These are phyloP conservation scores for Phaetusa simplex DNA, from an alignment of 2,113 vertebrate genomes.

Conservation along the genomic window DNA sequence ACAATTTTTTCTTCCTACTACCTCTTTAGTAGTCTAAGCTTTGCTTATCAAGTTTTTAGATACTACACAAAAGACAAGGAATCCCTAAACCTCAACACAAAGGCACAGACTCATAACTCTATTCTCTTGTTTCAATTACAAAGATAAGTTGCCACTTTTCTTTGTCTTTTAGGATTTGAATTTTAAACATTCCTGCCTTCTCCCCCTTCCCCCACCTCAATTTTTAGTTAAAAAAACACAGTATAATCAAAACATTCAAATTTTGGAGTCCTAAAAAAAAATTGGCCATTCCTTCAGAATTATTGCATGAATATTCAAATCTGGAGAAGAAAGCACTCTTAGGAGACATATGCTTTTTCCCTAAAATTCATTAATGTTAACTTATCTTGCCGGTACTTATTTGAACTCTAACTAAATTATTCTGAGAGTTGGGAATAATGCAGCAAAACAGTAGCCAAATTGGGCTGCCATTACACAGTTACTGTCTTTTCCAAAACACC, in stretches of 20 bases:
- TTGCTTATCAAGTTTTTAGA: background rate
- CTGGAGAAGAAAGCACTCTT: background rate
- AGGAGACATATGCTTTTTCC: background rate
- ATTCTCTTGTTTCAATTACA: background rate
- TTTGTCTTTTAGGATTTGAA: background rate
- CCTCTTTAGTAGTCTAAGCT: background rate
- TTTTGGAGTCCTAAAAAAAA: background rate
- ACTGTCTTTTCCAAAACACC: background rate
- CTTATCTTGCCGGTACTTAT: background rate
- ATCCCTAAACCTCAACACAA: background rate
- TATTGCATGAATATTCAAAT: background rate
- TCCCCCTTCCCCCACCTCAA: rapidly evolving
- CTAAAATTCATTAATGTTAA: background rate
- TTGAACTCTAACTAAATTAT: background rate
- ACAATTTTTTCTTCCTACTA: background rate
- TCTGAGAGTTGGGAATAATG: background rate
- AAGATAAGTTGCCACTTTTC: background rate
- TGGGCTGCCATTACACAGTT: background rate
- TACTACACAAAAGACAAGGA: background rate
- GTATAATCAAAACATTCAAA: background rate
- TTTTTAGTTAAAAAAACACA: background rate
- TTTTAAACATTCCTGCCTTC: background rate
- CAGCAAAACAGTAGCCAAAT: background rate
- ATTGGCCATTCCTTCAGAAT: background rate
- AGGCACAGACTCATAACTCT: background rate